Evolutionary conservation across 2,113 vertebrate species (phyloP).

Genomic region (Paracanthobrama guichenoti): DNA sequence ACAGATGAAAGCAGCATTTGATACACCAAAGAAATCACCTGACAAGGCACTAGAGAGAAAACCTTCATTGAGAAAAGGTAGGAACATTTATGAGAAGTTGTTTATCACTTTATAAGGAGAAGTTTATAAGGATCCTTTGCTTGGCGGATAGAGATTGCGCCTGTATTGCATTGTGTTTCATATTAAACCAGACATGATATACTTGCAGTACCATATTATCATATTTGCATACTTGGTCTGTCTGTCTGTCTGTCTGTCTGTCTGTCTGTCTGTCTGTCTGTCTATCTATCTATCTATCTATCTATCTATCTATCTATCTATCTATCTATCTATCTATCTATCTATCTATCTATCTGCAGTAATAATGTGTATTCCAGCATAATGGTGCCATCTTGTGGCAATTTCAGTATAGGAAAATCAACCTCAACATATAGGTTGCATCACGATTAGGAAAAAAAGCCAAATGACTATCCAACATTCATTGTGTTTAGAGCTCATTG

Average conservation of each 20-base stretch:
- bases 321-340: not conserved
- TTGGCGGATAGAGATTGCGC: not conserved
- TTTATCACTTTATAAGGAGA: too few species aligned
- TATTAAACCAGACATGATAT: not conserved
- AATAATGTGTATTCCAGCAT: not conserved
- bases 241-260: not conserved
- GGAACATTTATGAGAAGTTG: constrained; percentile 39
- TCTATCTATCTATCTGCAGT: not conserved
- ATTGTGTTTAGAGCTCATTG: not conserved
- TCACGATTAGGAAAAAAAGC: not conserved
- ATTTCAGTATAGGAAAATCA: not conserved
- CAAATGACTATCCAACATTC: not conserved
- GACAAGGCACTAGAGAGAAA: constrained; percentile 72
- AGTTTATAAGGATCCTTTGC: not conserved
- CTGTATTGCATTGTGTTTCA: not conserved
- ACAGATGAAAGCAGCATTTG: constrained; percentile 78
- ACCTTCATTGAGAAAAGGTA: constrained; percentile 75
- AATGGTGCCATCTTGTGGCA: constrained; percentile 56
- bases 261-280: not conserved
- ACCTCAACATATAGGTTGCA: not conserved
- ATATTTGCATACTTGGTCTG: not conserved
- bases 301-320: not conserved
- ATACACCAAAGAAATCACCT: constrained; percentile 69
- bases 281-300: not conserved
- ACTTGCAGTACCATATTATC: not conserved